phyloP scores from a whole-genome alignment of 2,888 invertebrate species.

The Agriopis leucophaearia region DNA sequence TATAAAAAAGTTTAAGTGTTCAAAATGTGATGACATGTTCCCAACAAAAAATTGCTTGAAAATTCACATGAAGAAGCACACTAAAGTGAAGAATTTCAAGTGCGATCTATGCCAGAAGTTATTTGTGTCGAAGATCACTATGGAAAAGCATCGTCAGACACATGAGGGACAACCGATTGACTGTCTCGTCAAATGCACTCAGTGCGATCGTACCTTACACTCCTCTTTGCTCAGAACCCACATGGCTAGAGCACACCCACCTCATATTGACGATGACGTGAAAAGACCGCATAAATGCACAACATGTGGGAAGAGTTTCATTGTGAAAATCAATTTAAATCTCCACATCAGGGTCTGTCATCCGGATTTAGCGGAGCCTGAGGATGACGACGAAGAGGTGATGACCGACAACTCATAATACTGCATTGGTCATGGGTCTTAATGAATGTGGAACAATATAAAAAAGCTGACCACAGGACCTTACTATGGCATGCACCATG shows the following conservation, averaged over 20 bases:
- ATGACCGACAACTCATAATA: conserved; percentile 81
- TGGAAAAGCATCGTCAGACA: conserved; percentile 79
- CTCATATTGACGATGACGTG: conserved; percentile 74
- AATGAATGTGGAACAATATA: neutral
- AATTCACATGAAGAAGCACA: conserved; percentile 82
- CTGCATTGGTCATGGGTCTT: conserved; percentile 35
- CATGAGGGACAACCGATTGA: conserved; percentile 81
- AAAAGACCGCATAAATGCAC: conserved; percentile 80
- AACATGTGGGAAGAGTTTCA: conserved; percentile 80
- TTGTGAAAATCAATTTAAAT: conserved; percentile 80
- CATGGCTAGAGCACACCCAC: conserved; percentile 72
- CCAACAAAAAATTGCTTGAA: conserved; percentile 82
- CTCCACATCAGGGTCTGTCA: conserved; percentile 81
- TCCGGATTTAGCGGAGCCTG: conserved; percentile 78
- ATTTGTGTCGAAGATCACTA: conserved; percentile 81
- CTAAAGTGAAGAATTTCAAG: conserved; percentile 82
- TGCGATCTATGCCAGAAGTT: conserved; percentile 79
- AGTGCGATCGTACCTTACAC: conserved; percentile 80
- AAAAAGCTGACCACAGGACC: neutral
- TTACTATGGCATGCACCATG: no score
- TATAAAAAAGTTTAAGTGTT: conserved; percentile 81
- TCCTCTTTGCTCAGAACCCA: conserved; percentile 76
- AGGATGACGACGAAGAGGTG: conserved; percentile 81
- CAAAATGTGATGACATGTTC: conserved; percentile 81
- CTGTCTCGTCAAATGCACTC: conserved; percentile 79